Percentiles rank a stretch among this genome's conserved stretches.
Evolutionary conservation across 2,797 vertebrate genomes (phyloP).

Genomic region (Florisuga fusca): DNA sequence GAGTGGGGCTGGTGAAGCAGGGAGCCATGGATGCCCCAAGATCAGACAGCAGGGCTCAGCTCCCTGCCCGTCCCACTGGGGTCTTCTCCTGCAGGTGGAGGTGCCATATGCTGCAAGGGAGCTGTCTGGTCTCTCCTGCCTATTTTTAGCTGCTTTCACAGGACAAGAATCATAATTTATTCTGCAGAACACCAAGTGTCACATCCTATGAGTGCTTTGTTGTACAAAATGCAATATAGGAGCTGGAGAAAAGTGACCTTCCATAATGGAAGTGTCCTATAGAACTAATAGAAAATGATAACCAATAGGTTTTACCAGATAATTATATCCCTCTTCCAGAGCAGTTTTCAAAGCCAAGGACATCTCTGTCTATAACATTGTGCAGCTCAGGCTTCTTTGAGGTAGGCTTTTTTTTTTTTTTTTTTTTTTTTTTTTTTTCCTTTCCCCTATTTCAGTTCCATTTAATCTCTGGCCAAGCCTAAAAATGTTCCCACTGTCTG

Average conservation of each 20-base stretch:
- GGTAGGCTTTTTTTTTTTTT: not conserved
- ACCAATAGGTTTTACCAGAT: constrained; percentile 52
- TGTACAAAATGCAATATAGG: constrained; percentile 21
- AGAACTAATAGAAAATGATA: constrained; percentile 71
- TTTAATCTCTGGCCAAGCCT: not conserved
- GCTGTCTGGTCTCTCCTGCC: not conserved
- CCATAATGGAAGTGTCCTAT: constrained; percentile 65
- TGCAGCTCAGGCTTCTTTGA: not conserved
- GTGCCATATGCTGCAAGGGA: constrained; percentile 8
- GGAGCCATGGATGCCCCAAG: not conserved
- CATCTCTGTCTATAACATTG: not conserved
- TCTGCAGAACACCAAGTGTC: constrained; percentile 43
- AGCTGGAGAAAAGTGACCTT: constrained; percentile 65
- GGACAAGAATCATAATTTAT: constrained; percentile 30
- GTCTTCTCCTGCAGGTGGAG: not conserved
- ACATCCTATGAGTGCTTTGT: constrained; percentile 24
- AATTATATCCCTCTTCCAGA: constrained; percentile 60
- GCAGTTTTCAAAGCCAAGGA: constrained; percentile 48
- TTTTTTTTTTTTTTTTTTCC: not conserved
- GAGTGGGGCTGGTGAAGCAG: no score
- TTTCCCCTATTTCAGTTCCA: not conserved
- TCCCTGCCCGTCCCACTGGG: not conserved
- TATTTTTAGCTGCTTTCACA: constrained; percentile 44
- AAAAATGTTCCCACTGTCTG: not conserved
- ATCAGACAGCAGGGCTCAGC: not conserved